Base-by-base conservation (phyloP, 2,888 invertebrate genomes). In the Pocota personata region DNA sequence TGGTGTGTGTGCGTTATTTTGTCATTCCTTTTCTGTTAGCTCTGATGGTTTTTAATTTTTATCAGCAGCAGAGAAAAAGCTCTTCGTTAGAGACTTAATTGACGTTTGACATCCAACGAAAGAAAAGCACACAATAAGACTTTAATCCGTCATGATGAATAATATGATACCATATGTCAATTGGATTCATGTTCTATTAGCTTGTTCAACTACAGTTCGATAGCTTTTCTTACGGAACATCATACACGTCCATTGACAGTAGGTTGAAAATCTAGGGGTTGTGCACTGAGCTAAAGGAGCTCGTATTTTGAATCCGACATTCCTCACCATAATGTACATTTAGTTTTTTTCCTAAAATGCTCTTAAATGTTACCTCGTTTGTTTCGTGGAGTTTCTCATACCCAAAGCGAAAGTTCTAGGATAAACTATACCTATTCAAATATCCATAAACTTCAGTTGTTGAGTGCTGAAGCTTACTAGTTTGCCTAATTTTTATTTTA, bases 31-130 rank as follows among this genome's bases (percentile, higher is more conserved):
- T n/a, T 32, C 19, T 50, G 30, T 6, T 16, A 14, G 43, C 24
- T 24, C 27, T 43, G 40, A 8, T 16, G 60, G 19, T 48, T 66
- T n/a, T n/a, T n/a, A n/a, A n/a, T n/a, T n/a, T n/a, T 62, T 62
- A 62, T 62, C 43, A 43, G 43, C 14, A 40, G 10, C 10, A 16
- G 12, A 8, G 8, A 21, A 66, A 46, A 64, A 66, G 48, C 48
- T 48, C 21, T 30, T 46, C 30, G 2, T 12, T 19, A 1, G 46
- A 32, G 12, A 46, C 21, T 57, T 37, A 24, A 60, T 27, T 40
- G 37, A 24, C n/a, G 40, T 60, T 24, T 60, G 60, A 40, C 60
- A 40, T 40, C 24, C 40, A 60, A 27, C 7, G 12, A 57, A 30
- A 57, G 5, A 57, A 19, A 14, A 10, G 1, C 16, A 10, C 8